A percentile compares a stretch with the other conserved stretches of the same genome.
phyloP scores from a whole-genome alignment of 2,113 vertebrate genomes.

The Spea bombifrons region DNA sequence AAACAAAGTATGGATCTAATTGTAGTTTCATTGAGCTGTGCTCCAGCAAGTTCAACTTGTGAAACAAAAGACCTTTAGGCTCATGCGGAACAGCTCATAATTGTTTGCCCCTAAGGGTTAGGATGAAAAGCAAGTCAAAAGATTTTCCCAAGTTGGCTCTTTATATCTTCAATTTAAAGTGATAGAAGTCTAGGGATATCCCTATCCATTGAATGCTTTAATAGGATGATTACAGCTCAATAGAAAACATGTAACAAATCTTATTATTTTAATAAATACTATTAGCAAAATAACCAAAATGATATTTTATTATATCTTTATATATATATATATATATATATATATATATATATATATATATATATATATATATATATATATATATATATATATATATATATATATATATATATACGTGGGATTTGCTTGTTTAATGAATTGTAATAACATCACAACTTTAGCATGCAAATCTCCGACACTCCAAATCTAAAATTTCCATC shows the following conservation, averaged over 20 bases:
- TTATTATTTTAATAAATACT: no score
- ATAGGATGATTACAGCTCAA: not conserved
- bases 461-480: no score
- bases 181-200: conserved; percentile 13
- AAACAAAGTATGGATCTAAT: conserved; percentile 29
- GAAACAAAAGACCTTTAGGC: conserved; percentile 50
- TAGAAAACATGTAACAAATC: not conserved
- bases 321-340: no score
- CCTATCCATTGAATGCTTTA: no score
- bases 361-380: no score
- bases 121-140: conserved; percentile 48
- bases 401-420: not conserved
- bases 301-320: no score
- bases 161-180: conserved; percentile 21
- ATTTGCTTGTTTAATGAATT: no score
- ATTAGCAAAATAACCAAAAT: no score
- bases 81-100: conserved; percentile 51
- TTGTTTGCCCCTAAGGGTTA: conserved; percentile 44
- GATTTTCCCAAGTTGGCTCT: conserved; percentile 32
- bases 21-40: conserved; percentile 31
- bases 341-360: no score
- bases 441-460: no score
- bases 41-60: conserved; percentile 43
- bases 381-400: no score
- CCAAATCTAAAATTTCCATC: no score